Conservation (phyloP, 2,113 vertebrate species). For the Labeo rohita region DNA sequence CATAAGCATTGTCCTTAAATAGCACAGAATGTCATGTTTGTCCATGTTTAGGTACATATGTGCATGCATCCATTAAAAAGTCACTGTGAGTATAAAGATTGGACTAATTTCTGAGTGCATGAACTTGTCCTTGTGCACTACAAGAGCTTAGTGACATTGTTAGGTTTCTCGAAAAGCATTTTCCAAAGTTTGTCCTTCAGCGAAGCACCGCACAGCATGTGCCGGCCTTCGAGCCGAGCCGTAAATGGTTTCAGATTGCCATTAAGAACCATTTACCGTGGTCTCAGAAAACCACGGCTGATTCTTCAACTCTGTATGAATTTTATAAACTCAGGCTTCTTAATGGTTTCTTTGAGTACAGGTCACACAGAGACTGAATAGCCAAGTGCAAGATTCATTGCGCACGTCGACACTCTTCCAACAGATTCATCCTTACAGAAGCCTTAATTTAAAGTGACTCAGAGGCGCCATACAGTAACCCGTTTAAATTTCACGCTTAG, state of each 20-base stretch:
- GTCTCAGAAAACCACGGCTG: slow-evolving; percentile 16
- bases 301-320: slow-evolving; percentile 8
- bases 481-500: slow-evolving; percentile 43
- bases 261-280: slow-evolving; percentile 27
- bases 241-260: slow-evolving; percentile 32
- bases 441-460: slow-evolving; percentile 25
- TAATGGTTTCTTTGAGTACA: slow-evolving; percentile 4
- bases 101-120: not conserved
- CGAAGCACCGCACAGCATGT: slow-evolving; percentile 4
- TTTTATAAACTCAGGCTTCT: not conserved
- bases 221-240: not conserved
- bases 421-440: slow-evolving; percentile 27
- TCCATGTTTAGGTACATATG: not conserved
- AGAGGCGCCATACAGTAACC: slow-evolving; percentile 22
- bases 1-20: not conserved
- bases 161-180: slow-evolving; percentile 6
- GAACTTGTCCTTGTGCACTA: slow-evolving; percentile 12
- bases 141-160: slow-evolving; percentile 11
- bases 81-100: not conserved
- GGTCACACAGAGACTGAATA: not conserved
- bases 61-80: not conserved
- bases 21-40: not conserved
- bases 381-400: not conserved
- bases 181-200: slow-evolving; percentile 18
- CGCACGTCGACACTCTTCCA: not conserved